Base-by-base conservation (phyloP, 2,888 invertebrate species). In the Lasius platythorax region DNA sequence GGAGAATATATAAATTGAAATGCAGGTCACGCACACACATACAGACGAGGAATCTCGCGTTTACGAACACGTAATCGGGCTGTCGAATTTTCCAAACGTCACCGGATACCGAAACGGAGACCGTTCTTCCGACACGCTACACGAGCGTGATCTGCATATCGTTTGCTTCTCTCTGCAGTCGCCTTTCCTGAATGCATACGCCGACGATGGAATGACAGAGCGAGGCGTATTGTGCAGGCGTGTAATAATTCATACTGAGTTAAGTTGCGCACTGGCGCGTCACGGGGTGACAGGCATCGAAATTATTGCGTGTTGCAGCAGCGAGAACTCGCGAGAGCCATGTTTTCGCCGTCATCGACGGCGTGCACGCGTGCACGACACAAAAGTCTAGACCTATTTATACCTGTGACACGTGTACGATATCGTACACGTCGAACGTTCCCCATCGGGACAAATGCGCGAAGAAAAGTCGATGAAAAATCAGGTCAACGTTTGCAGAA, bases 161-260 rank as follows among this genome's bases (percentile, higher is more conserved):
- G 78, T 53, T 33, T 33, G 72, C 63, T 56, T 67, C 73, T 18
- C 43, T 12, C 18, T 30, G 28, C 33, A 63, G 53, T 75, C 58
- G 66, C 68, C 72, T 76, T 64, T 76, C 50, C 43, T 68, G 61
- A 33, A 74, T 50, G 63, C 75, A 4, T 12, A 63, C 15, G 75
- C 46, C 53, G 67, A 56, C 64, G 82, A 30, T 28, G 79, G 74
- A 46, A 67, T 68, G 82, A n/a, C 50, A 28, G 33, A 75, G 46
- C 82, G 81, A 70, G 40, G 56, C 72, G 82, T 82, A 85, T 84
- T 61, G 74, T 84, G 70, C 82, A 30, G 78, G 87, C 73, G 79
- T 81, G 67, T 61, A 75, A 76, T 87, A 87, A 87, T 84, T 87
- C 87, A 87, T 50, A 66, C 74, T 70, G 53, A 28, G 61, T 73